phyloP scores from a whole-genome alignment of 2,113 vertebrate species.

The Leucopsar rothschildi region DNA sequence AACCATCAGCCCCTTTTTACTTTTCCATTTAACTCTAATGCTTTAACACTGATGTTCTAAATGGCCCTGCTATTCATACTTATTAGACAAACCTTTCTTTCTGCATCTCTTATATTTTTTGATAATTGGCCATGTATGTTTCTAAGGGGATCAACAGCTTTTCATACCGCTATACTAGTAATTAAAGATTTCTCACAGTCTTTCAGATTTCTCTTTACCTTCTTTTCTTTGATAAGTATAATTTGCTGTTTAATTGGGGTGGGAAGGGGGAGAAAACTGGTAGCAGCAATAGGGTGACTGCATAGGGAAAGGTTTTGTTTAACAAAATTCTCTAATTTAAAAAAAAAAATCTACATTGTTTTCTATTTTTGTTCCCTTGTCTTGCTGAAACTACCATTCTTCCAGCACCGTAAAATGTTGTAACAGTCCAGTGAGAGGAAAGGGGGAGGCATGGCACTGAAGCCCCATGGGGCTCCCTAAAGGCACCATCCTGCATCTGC shows the following conservation, averaged over 20 bases:
- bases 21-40: conserved; percentile 77
- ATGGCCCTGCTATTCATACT: conserved; percentile 72
- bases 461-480: accelerated
- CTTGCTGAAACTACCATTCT: neutral
- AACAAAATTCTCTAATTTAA: neutral
- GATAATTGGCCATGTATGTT: conserved; percentile 71
- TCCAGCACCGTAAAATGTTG: neutral
- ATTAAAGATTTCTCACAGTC: conserved; percentile 63
- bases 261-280: neutral
- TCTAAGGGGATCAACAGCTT: conserved; percentile 71
- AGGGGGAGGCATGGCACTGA: neutral
- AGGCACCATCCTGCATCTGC: neutral
- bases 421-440: neutral
- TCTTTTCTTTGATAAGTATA: conserved; percentile 65
- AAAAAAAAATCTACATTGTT: neutral
- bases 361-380: neutral
- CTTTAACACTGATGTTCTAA: conserved; percentile 77
- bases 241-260: conserved; percentile 63
- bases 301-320: conserved; percentile 1
- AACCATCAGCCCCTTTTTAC: conserved; percentile 78
- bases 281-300: neutral
- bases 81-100: conserved; percentile 70
- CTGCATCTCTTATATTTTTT: conserved; percentile 66
- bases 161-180: conserved; percentile 64
- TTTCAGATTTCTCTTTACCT: conserved; percentile 60